Evolutionary conservation across 2,113 vertebrate species (phyloP), one percentile per base, ranked within the genome.

Genomic region (Psophia crepitans): DNA sequence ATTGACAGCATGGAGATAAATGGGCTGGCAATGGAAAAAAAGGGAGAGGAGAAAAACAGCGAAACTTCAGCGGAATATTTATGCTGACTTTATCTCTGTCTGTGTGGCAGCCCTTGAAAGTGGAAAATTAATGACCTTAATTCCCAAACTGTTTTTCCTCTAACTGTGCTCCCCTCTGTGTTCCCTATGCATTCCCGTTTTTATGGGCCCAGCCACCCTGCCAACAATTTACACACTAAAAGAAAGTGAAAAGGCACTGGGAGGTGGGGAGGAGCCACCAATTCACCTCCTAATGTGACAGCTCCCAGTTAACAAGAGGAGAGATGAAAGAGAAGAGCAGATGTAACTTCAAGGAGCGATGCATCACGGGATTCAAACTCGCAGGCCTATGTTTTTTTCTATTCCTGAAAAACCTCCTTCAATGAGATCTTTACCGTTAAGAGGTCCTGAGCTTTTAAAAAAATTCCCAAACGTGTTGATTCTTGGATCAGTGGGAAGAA

Each of bases 1-100:
- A 99, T 99, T 99, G 99, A 99, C 99, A 99, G 99, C 99, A 99
- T 99, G 99, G 99, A 99, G 99, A 99, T 99, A 99, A 99, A 99
- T 99, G 99, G 99, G 99, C 99, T 99, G 99, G 99, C 98, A 99
- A 99, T 98, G 99, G 98, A 99, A 99, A 99, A 98, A 97, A 98
- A 98, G 98, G 90, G 97, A 98, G 98, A 98, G 98, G 98, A 99
- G 99, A 99, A 99, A 99, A 99, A 99, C 98, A 99, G 99, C 98
- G 98, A 99, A 99, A 99, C 99, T 99, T 99, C 98, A 98, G 98
- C 97, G 98, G 99, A 99, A 99, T 99, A 99, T 99, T 99, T 99
- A 99, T 99, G 99, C 99, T 99, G 99, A 99, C 99, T 99, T 99
- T 99, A 99, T 99, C 99, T 99, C 99, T 98, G 99, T 99, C 99